Conservation (phyloP, 2,113 vertebrate species). For the Dolichallabes microphthalmus region DNA sequence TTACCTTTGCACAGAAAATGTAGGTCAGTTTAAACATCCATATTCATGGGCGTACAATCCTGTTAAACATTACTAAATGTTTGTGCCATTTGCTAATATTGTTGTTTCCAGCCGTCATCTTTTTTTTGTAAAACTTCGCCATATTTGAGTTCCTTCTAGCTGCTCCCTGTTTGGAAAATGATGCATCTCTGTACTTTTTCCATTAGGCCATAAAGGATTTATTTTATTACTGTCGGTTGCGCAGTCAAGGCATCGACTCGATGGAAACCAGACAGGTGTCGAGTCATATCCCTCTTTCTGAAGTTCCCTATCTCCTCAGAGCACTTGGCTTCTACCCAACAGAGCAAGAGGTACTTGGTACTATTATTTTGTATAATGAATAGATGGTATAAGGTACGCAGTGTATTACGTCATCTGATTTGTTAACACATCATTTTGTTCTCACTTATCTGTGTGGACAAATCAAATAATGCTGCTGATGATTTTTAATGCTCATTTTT, state of each 20-base stretch:
- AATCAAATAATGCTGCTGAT: neutral
- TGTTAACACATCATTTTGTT: neutral
- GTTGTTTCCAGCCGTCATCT: neutral
- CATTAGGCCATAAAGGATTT: slow-evolving; percentile 87
- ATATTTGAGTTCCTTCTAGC: neutral
- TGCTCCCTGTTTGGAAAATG: neutral
- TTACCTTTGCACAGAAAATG: neutral
- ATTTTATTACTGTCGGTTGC: slow-evolving; percentile 89
- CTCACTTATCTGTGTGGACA: neutral
- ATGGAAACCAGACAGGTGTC: slow-evolving; percentile 79
- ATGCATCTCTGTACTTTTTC: slow-evolving; percentile 43
- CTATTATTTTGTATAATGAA: neutral
- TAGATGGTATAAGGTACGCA: neutral
- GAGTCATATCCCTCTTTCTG: slow-evolving; percentile 77
- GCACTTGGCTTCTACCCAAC: slow-evolving; percentile 88
- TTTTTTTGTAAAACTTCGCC: neutral
- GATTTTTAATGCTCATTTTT: neutral
- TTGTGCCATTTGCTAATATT: neutral
- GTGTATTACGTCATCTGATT: neutral
- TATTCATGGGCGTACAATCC: neutral
- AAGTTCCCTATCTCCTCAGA: slow-evolving; percentile 85
- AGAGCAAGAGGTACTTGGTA: slow-evolving; percentile 79
- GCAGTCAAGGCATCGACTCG: slow-evolving; percentile 72
- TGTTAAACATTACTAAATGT: neutral
- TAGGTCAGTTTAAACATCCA: neutral